phyloP scores from a whole-genome alignment of 1,140 invertebrate genomes.

The Brachionus calyciflorus region DNA sequence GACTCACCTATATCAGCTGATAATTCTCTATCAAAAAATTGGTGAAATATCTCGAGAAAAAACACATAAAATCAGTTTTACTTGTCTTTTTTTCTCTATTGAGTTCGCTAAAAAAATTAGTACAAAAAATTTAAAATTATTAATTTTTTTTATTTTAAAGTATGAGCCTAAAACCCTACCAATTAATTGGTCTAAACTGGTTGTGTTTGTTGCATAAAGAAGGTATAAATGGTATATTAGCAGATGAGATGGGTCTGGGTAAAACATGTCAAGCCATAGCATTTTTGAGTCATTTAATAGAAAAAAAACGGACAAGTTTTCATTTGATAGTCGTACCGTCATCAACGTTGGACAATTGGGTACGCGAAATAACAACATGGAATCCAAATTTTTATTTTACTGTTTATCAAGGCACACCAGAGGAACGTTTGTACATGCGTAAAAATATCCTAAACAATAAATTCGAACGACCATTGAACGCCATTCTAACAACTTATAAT shows the following conservation, averaged over 20 bases:
- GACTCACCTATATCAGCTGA: no score
- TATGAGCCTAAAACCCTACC: conserved; percentile 79
- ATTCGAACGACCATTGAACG: conserved; percentile 61
- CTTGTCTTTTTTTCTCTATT: conserved; percentile 78
- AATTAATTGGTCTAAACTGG: conserved; percentile 86
- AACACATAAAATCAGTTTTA: no score
- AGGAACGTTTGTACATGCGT: conserved; percentile 74
- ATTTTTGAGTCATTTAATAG: conserved; percentile 87
- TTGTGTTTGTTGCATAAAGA: conserved; percentile 98
- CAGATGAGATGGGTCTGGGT: conserved; percentile 97
- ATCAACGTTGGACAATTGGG: conserved; percentile 99
- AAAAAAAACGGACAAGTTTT: conserved; percentile 91
- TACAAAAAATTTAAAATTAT: no score
- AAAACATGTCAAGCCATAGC: conserved; percentile 91
- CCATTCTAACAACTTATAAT: conserved; percentile 66
- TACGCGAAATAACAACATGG: conserved; percentile 98
- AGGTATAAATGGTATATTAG: conserved; percentile 91
- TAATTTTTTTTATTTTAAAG: conserved; percentile 66
- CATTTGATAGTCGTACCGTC: conserved; percentile 93
- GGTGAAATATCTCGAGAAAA: no score
- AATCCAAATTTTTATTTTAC: conserved; percentile 82
- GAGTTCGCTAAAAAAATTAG: no score
- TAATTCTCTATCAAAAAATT: no score
- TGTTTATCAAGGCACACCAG: conserved; percentile 81
- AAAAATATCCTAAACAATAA: conserved; percentile 71